A percentile compares a stretch with the other conserved stretches of the same genome.
Conservation (phyloP, 2,797 vertebrate species). For the Schizothorax lantsangensis region DNA sequence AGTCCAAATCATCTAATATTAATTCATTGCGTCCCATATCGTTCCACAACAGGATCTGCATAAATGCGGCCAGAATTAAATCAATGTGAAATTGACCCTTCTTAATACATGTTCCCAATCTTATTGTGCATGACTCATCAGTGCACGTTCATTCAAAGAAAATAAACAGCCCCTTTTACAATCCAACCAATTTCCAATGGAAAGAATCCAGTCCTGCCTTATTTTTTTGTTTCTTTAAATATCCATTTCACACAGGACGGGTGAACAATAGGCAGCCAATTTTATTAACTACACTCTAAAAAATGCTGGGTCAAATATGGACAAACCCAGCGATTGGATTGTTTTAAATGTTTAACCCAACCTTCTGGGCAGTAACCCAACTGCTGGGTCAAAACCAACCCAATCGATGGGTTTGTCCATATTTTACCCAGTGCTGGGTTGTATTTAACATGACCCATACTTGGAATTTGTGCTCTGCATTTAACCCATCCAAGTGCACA, state of each 20-base stretch:
- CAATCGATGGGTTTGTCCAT: too few species aligned
- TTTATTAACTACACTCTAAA: neutral
- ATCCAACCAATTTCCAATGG: neutral
- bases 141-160: neutral
- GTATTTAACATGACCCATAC: too few species aligned
- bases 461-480: too few species aligned
- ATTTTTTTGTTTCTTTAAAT: neutral
- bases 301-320: too few species aligned
- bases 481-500: too few species aligned
- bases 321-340: too few species aligned
- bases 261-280: neutral
- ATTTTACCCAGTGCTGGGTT: too few species aligned
- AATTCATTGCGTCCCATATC: neutral
- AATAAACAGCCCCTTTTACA: neutral
- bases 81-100: slow-evolving; percentile 5
- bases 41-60: slow-evolving; percentile 20
- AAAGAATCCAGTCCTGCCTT: neutral
- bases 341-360: too few species aligned
- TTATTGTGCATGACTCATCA: neutral
- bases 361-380: too few species aligned
- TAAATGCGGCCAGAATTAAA: slow-evolving; percentile 6
- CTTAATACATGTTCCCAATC: neutral
- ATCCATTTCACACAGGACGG: neutral
- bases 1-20: slow-evolving; percentile 23
- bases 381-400: too few species aligned